A percentile compares a stretch with the other conserved stretches of the same genome.
Evolutionary conservation across 2,888 invertebrate species (phyloP).

Genomic region (Geotrupes spiniger): DNA sequence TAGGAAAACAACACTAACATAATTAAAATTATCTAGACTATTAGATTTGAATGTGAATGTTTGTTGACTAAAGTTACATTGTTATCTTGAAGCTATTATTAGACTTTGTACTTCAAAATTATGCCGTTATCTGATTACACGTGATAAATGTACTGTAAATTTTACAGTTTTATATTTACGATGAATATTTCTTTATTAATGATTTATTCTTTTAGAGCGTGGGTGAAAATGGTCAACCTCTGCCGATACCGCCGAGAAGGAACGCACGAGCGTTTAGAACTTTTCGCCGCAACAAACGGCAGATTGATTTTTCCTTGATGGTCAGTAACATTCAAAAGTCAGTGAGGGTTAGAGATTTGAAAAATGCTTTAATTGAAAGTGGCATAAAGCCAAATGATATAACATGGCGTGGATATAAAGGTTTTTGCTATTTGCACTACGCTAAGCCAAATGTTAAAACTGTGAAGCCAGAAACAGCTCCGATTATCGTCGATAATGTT

Average conservation of each 20-base stretch:
- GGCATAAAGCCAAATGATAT: conserved; percentile 75
- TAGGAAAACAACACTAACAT: too few species aligned
- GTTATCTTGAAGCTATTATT: too few species aligned
- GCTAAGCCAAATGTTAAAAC: conserved; percentile 56
- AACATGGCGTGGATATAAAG: conserved; percentile 58
- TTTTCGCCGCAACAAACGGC: conserved; percentile 29
- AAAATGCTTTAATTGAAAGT: conserved; percentile 68
- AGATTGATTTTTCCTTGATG: conserved; percentile 50
- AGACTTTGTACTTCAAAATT: too few species aligned
- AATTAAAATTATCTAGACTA: too few species aligned
- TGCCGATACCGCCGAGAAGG: conserved; percentile 8
- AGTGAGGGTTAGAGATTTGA: conserved; percentile 71
- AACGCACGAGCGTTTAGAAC: conserved; percentile 16
- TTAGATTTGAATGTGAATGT: too few species aligned
- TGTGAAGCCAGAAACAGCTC: conserved; percentile 28
- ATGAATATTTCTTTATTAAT: too few species aligned
- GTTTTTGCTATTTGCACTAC: conserved; percentile 65
- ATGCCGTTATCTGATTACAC: too few species aligned
- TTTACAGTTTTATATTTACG: too few species aligned
- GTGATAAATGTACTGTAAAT: too few species aligned
- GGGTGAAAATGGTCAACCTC: conserved; percentile 17
- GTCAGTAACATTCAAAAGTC: conserved; percentile 71
- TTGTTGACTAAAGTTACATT: too few species aligned
- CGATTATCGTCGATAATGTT: conserved; percentile 52
- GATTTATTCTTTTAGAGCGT: conserved; percentile 15